Conservation (phyloP, 2,797 vertebrate genomes). For the Gastrophryne carolinensis region DNA sequence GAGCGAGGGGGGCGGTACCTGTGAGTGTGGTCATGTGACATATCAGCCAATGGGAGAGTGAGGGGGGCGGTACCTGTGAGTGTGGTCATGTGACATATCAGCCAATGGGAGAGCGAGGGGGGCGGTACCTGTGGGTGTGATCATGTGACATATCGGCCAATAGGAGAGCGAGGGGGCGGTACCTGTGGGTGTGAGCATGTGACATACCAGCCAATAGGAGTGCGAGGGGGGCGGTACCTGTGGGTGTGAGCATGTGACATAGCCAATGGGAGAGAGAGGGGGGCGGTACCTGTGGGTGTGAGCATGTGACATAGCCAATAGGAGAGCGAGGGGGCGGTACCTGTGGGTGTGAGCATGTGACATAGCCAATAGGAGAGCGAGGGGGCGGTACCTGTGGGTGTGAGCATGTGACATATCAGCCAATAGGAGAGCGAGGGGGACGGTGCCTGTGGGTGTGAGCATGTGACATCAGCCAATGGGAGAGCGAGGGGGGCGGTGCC, state of each 20-base stretch:
- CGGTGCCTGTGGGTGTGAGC: neutral
- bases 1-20: no score
- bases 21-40: neutral
- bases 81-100: conserved; percentile 48
- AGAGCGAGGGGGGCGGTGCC: conserved; percentile 65
- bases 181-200: no score
- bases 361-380: neutral
- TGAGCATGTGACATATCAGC: neutral
- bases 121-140: neutral
- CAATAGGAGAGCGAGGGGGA: neutral
- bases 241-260: neutral
- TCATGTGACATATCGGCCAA: no score
- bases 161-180: no score
- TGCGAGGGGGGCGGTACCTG: neutral
- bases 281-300: neutral
- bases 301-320: neutral
- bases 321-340: neutral
- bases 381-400: conserved; percentile 83
- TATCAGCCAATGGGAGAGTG: no score
- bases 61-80: conserved; percentile 81
- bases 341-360: no score
- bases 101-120: neutral
- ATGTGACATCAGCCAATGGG: neutral
- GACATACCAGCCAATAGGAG: neutral
- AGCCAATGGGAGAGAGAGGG: neutral